Conservation (phyloP, 1,140 invertebrate genomes). For the Anadara kagoshimensis region DNA sequence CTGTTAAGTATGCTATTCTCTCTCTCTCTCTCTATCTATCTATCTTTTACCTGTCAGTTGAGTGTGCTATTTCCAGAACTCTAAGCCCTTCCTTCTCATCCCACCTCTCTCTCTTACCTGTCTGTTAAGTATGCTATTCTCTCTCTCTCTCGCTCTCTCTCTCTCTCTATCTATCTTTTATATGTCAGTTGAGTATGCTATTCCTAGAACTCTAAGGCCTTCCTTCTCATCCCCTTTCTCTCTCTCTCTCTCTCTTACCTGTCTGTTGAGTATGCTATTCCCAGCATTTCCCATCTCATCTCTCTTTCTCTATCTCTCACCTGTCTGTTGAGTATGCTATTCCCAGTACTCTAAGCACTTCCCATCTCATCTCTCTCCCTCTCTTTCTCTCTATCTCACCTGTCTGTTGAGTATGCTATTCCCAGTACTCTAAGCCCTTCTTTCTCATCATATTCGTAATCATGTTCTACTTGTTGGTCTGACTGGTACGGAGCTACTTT, state of each 20-base stretch:
- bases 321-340: slow-evolving; percentile 85
- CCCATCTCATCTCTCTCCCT: too few relatives aligned
- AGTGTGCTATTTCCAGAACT: slow-evolving; percentile 91
- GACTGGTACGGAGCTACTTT: slow-evolving; percentile 91
- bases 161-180: slow-evolving; percentile 62
- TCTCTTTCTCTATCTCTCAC: too few relatives aligned
- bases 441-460: slow-evolving; percentile 89
- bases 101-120: too few relatives aligned
- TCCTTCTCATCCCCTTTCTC: too few relatives aligned
- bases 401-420: slow-evolving; percentile 85
- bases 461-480: slow-evolving; percentile 82
- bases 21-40: too few relatives aligned
- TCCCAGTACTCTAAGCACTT: slow-evolving; percentile 88
- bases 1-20: too few relatives aligned
- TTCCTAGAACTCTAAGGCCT: slow-evolving; percentile 79
- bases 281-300: too few relatives aligned
- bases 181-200: slow-evolving; percentile 85
- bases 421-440: slow-evolving; percentile 90
- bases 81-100: slow-evolving; percentile 86
- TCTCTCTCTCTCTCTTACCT: not conserved
- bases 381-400: not conserved
- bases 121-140: too few relatives aligned
- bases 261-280: slow-evolving; percentile 81
- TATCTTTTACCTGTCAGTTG: slow-evolving; percentile 77
- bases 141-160: too few relatives aligned